Percentiles rank a stretch among this genome's conserved stretches.
phyloP scores from a whole-genome alignment of 2,113 vertebrate genomes.

The Centrocercus urophasianus region DNA sequence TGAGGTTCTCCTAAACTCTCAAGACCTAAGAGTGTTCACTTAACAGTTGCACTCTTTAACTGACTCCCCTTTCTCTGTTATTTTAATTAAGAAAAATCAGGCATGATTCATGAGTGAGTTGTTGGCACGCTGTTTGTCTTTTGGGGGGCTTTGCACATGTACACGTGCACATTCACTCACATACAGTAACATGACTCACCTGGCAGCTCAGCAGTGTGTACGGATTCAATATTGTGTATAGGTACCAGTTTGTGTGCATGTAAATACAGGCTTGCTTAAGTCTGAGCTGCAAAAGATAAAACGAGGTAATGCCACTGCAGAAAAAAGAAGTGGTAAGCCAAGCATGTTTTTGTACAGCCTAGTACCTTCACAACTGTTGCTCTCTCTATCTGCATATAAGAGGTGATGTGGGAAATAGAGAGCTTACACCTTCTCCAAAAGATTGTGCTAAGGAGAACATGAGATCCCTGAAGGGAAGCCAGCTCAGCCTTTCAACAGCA shows the following conservation, averaged over 20 bases:
- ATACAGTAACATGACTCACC: not conserved
- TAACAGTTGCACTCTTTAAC: not conserved
- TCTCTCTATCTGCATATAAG: rapidly evolving
- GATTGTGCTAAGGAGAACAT: not conserved
- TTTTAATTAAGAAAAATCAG: not conserved
- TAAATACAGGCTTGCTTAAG: not conserved
- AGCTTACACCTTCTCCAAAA: not conserved
- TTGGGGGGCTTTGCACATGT: not conserved
- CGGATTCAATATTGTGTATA: not conserved
- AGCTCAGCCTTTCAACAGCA: not conserved
- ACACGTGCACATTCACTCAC: rapidly evolving
- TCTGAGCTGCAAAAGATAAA: not conserved
- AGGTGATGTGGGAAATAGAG: not conserved
- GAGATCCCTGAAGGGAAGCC: not conserved
- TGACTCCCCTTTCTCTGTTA: not conserved
- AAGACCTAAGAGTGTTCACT: not conserved
- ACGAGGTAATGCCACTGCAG: not conserved
- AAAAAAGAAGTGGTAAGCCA: not conserved
- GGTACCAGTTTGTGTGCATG: not conserved
- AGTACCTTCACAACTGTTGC: not conserved
- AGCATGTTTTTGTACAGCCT: not conserved
- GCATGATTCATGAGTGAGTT: not conserved
- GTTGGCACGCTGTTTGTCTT: not conserved
- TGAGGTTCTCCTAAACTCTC: not conserved
- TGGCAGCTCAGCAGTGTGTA: not conserved